Conservation (phyloP, 1,140 invertebrate genomes). For the Diachasma alloeum region DNA sequence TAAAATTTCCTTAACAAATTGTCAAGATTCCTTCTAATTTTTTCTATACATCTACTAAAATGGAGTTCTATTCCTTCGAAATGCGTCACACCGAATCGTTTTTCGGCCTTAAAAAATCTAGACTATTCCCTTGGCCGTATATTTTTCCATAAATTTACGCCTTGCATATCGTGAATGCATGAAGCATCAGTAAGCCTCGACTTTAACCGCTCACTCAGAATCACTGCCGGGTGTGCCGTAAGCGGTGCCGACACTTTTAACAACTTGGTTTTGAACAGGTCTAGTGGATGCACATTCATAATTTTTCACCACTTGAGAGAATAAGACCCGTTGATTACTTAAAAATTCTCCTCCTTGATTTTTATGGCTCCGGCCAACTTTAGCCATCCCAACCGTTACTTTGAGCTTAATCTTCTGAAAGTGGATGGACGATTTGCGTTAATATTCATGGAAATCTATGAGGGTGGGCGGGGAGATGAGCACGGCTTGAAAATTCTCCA, state of each 20-base stretch:
- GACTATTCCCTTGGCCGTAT: not conserved
- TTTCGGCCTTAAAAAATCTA: no score
- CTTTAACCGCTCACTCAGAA: not conserved
- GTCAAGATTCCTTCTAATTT: no score
- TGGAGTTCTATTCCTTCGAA: no score
- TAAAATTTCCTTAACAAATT: no score
- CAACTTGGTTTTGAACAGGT: not conserved
- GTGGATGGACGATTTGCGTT: not conserved
- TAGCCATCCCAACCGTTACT: not conserved
- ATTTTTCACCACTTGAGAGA: not conserved
- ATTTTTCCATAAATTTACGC: not conserved
- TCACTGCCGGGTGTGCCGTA: not conserved
- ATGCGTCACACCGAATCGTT: no score
- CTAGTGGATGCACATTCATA: not conserved
- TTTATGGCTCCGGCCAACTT: not conserved
- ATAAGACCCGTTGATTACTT: not conserved
- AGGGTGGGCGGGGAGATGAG: not conserved
- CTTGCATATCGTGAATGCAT: not conserved
- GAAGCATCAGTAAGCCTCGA: no score
- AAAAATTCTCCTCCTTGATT: not conserved
- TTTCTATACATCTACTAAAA: no score
- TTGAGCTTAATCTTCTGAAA: not conserved
- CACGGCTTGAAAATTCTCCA: not conserved
- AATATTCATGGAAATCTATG: not conserved
- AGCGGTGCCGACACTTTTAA: not conserved